These are phyloP conservation scores for Chaetodon trifasciatus DNA, from an alignment of 2,797 vertebrate species.

Conservation along the genomic window DNA sequence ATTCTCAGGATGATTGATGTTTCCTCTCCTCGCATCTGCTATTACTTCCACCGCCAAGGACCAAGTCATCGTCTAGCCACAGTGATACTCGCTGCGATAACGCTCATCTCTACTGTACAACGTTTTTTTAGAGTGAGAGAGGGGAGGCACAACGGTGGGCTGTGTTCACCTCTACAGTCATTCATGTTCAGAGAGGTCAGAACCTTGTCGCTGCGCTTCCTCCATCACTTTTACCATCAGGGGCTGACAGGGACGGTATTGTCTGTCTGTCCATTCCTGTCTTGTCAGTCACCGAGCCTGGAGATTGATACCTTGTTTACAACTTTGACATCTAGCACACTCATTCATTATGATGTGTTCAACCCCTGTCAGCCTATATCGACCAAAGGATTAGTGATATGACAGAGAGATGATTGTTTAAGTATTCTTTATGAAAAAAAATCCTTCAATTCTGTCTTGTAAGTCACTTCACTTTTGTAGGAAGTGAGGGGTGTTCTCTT, in stretches of 20 bases:
- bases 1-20: constrained; percentile 78
- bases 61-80: constrained; percentile 60
- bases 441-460: neutral
- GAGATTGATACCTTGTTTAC: constrained; percentile 44
- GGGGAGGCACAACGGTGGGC: neutral
- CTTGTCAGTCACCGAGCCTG: constrained; percentile 37
- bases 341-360: constrained; percentile 39
- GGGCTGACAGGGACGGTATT: constrained; percentile 34
- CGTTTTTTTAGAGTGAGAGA: neutral
- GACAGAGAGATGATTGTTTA: neutral
- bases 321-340: constrained; percentile 18
- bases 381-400: neutral
- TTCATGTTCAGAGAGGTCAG: constrained; percentile 58
- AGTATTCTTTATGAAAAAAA: neutral
- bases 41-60: constrained; percentile 68
- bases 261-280: constrained; percentile 34
- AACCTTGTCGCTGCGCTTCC: constrained; percentile 36
- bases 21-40: constrained; percentile 78
- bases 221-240: constrained; percentile 62
- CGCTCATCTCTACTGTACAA: constrained; percentile 35
- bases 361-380: constrained; percentile 9
- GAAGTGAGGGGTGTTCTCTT: neutral
- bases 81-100: constrained; percentile 55
- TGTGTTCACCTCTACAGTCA: constrained; percentile 54
- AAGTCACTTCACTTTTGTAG: neutral